Conservation (phyloP, 2,888 invertebrate genomes). For the Electrophaes corylata region DNA sequence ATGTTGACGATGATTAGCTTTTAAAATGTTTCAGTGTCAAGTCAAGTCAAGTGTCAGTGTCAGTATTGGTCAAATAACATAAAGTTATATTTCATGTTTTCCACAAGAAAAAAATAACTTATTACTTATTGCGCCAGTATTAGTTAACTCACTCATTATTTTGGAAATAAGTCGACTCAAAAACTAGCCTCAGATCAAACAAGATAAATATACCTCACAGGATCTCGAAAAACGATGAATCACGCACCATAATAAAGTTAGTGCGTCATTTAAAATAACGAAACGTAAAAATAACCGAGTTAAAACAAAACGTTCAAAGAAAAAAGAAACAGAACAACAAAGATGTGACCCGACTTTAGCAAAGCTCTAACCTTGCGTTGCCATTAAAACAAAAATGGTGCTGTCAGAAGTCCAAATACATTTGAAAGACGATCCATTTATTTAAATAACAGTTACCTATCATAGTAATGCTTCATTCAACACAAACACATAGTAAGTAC, state of each 20-base stretch:
- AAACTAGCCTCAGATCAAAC: slow-evolving; percentile 2
- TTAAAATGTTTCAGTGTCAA: too few relatives aligned
- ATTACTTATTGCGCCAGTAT: not conserved
- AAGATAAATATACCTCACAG: slow-evolving; percentile 7
- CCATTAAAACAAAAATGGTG: slow-evolving; percentile 19
- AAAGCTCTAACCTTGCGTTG: slow-evolving; percentile 30
- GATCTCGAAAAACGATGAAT: slow-evolving; percentile 24
- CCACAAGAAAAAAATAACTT: too few relatives aligned
- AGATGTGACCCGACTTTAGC: slow-evolving; percentile 32
- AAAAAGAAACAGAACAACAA: slow-evolving; percentile 39
- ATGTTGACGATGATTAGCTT: too few relatives aligned
- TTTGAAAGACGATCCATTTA: slow-evolving; percentile 46
- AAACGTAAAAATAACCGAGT: slow-evolving; percentile 29
- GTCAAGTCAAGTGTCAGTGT: too few relatives aligned
- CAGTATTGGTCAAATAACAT: too few relatives aligned
- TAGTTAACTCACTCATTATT: not conserved
- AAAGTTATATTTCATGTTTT: too few relatives aligned
- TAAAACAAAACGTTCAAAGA: slow-evolving; percentile 26
- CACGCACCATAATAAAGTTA: slow-evolving; percentile 25
- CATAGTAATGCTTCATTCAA: slow-evolving; percentile 55
- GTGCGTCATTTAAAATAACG: slow-evolving; percentile 25
- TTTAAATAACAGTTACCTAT: slow-evolving; percentile 41
- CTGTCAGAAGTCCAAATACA: slow-evolving; percentile 39
- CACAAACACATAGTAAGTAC: slow-evolving; percentile 49
- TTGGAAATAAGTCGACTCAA: not conserved